Evolutionary conservation across 2,797 vertebrate genomes (phyloP).

Genomic region (Micromesistius poutassou): DNA sequence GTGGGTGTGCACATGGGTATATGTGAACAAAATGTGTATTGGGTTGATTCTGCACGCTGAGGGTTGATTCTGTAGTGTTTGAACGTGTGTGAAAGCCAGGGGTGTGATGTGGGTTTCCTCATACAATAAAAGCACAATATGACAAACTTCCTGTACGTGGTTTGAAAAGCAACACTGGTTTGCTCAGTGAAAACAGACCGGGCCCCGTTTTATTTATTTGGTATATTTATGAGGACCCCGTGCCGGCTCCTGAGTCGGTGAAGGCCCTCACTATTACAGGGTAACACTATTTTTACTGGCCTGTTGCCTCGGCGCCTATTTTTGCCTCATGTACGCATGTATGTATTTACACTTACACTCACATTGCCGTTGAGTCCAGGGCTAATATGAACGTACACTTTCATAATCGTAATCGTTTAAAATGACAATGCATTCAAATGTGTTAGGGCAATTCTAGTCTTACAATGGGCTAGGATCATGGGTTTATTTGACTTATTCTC

Average conservation of each 20-base stretch:
- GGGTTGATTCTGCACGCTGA: slow-evolving; percentile 4
- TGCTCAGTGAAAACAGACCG: slow-evolving; percentile 57
- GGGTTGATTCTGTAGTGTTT: background rate
- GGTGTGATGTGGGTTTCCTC: slow-evolving; percentile 63
- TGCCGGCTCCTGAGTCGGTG: slow-evolving; percentile 27
- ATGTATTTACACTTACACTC: background rate
- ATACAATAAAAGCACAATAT: slow-evolving; percentile 67
- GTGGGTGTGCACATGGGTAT: background rate
- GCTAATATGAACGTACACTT: background rate
- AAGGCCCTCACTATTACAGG: slow-evolving; percentile 16
- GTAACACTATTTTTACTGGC: slow-evolving; percentile 37
- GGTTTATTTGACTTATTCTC: background rate
- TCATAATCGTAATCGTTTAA: background rate
- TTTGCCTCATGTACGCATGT: slow-evolving; percentile 10
- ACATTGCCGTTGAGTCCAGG: background rate
- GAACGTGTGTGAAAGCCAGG: background rate
- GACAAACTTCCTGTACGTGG: slow-evolving; percentile 71
- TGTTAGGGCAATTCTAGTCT: background rate
- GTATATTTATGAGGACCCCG: slow-evolving; percentile 51
- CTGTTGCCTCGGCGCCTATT: slow-evolving; percentile 27
- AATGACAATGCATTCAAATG: background rate
- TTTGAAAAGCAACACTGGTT: slow-evolving; percentile 73
- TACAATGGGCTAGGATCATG: background rate
- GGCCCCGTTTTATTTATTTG: slow-evolving; percentile 57
- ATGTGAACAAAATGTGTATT: slow-evolving; percentile 14